Conservation (phyloP, 2,797 vertebrate genomes). For the Atherinosoma microstoma region DNA sequence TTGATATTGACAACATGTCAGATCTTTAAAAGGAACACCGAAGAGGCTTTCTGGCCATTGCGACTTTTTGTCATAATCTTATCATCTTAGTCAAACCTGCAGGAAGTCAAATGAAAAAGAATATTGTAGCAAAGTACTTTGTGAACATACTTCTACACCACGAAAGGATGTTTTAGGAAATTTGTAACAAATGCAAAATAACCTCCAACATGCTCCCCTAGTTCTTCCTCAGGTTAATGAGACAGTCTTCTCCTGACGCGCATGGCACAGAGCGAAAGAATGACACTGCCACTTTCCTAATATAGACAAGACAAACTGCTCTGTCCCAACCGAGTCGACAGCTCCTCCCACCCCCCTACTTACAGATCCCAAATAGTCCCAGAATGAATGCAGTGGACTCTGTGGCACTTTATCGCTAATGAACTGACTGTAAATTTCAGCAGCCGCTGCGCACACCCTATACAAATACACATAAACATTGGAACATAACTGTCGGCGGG, state of each 20-base stretch:
- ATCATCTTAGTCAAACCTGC: background rate
- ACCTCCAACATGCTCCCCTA: constrained; percentile 17
- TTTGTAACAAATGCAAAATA: background rate
- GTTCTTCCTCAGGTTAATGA: constrained; percentile 44
- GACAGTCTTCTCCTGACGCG: constrained; percentile 16
- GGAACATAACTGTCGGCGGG: constrained; percentile 11
- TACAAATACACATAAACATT: constrained; percentile 35
- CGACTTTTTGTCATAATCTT: background rate
- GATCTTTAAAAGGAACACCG: background rate
- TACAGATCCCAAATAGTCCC: constrained; percentile 65
- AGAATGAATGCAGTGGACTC: constrained; percentile 32
- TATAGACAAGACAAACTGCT: constrained; percentile 85
- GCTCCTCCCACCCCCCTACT: constrained; percentile 43
- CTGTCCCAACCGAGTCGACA: constrained; percentile 56
- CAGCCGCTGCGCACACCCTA: constrained; percentile 13
- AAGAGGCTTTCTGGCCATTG: background rate
- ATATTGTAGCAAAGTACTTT: background rate
- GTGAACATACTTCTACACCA: background rate
- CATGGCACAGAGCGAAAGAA: constrained; percentile 69
- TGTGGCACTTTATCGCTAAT: constrained; percentile 31
- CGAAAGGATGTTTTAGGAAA: background rate
- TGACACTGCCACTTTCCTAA: constrained; percentile 86
- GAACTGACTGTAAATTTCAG: constrained; percentile 33
- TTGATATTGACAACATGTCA: background rate
- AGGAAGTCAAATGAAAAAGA: background rate